These are phyloP conservation scores for Drosophila mimica DNA, from an alignment of 2,888 invertebrate genomes.

Conservation along the genomic window DNA sequence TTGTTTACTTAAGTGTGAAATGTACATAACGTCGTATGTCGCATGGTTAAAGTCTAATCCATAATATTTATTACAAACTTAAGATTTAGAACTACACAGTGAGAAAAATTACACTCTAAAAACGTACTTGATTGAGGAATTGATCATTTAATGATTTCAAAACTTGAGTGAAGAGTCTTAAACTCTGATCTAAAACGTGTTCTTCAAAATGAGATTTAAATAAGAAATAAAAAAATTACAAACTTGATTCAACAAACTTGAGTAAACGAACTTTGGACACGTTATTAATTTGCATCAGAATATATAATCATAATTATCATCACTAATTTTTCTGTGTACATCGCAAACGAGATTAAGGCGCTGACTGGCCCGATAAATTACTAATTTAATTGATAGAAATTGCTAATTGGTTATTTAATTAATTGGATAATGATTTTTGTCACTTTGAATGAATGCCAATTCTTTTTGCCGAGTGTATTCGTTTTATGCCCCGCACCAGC, in stretches of 20 bases:
- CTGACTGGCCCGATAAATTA: not conserved
- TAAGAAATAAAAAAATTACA: not conserved
- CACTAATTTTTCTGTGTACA: too few species aligned
- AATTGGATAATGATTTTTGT: constrained; percentile 12
- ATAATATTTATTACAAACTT: not conserved
- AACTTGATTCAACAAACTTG: not conserved
- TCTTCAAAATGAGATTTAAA: not conserved
- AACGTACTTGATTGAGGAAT: not conserved
- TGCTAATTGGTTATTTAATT: not conserved
- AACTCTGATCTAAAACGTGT: not conserved
- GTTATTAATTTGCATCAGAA: not conserved
- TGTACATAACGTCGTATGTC: not conserved
- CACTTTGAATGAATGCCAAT: not conserved
- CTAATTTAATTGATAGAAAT: not conserved
- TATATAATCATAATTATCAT: too few species aligned
- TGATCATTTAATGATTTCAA: not conserved
- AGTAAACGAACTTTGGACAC: not conserved
- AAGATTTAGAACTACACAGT: not conserved
- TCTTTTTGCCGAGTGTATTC: constrained; percentile 30
- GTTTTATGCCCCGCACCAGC: not conserved
- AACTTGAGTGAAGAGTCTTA: not conserved
- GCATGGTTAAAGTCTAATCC: not conserved
- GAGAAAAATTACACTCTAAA: not conserved
- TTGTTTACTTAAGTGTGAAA: not conserved
- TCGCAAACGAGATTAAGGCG: not conserved